Base-by-base conservation (phyloP, 2,888 invertebrate genomes). In the Incurvaria masculella region DNA sequence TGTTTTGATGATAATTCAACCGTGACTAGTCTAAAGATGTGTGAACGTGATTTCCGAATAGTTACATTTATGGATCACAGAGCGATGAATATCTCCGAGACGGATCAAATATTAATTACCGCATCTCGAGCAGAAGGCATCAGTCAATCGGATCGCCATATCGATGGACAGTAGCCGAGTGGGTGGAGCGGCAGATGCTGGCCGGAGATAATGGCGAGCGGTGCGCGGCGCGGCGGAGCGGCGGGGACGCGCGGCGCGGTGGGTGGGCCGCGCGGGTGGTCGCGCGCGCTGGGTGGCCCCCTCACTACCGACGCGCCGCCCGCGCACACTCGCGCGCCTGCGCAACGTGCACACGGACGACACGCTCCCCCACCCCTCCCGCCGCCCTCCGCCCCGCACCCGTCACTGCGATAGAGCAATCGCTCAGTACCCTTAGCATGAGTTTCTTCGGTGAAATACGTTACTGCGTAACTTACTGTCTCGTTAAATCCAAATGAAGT, bases 201-300 rank as follows among this genome's bases (percentile, higher is more conserved):
- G 16, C 21, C 33, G 39, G 16, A 44, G 27, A 18, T 41, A 4
- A 43, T 45, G 21, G 18, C 54, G 59, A 43, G 46, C 44, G 44
- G 57, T 57, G 56, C 55, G 57, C 53, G 57, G 68, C 72, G 69
- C 69, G 66, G 72, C 69, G 66, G 65, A 66, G 59, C 57, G 62
- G 63, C 60, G 65, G 65, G 67, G 66, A 67, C 68, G 66, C 14
- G 33, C 70, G 65, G 69, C 76, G 63, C 69, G 74, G 75, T 76
- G 76, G 78, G 76, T 78, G 76, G 78, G 63, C 76, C 64, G 64
- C 64, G 69, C 69, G 78, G 72, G 76, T 76, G 78, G 78, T 68
- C 33, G 6, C 78, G 67, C 76, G 70, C 72, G 66, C 71, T 75
- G 76, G 76, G 75, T 76, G 76, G 74, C 57, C 72, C 68, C 72